Evolutionary conservation across 2,797 vertebrate species (phyloP).

Genomic region (Smutsia temminckii): DNA sequence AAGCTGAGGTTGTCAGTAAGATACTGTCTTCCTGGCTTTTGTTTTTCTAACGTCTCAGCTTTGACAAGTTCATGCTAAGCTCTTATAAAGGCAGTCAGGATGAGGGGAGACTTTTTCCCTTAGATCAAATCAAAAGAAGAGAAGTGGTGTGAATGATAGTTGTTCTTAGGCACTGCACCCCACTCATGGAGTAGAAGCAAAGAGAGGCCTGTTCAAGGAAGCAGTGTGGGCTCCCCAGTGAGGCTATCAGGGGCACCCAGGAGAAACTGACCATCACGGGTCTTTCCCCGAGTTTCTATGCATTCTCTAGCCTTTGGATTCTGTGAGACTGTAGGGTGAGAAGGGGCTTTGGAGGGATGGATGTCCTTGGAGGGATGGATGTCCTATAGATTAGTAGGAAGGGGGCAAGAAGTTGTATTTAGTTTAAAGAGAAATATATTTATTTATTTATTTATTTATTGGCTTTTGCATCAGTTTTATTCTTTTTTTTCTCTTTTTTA

Average conservation of each 20-base stretch:
- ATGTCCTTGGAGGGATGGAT: not conserved
- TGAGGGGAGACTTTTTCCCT: not conserved
- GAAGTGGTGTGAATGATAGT: not conserved
- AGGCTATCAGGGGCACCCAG: not conserved
- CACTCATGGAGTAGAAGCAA: not conserved
- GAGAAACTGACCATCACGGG: not conserved
- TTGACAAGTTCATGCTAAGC: slow-evolving; percentile 34
- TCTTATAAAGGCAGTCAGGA: not conserved
- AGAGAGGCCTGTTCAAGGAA: not conserved
- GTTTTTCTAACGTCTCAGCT: slow-evolving; percentile 40
- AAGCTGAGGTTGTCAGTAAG: slow-evolving; percentile 46
- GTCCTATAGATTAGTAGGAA: not conserved
- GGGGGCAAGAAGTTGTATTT: not conserved
- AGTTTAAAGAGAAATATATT: not conserved
- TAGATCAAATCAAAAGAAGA: not conserved
- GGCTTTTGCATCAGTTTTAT: too few relatives aligned
- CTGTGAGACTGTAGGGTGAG: not conserved
- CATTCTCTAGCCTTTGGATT: not conserved
- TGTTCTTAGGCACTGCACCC: not conserved
- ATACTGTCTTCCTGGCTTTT: slow-evolving; percentile 52
- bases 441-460: too few relatives aligned
- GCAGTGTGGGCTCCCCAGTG: not conserved
- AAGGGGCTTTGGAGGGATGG: not conserved
- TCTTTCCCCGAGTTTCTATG: not conserved
- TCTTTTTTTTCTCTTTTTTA: too few relatives aligned